phyloP scores from a whole-genome alignment of 2,888 invertebrate species.

The Therioaphis trifolii region DNA sequence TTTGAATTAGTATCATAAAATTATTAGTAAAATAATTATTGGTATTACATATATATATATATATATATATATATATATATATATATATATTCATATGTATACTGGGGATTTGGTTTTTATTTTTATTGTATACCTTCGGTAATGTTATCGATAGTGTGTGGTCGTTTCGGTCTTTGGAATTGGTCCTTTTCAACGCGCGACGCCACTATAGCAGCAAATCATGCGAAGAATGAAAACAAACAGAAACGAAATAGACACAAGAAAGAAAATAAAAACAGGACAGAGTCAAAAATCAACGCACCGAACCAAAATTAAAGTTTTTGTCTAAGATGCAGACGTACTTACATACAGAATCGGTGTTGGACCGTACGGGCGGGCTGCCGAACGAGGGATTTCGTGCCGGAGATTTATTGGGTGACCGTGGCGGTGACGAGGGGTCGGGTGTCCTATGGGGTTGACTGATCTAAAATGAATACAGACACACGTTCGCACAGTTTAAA shows the following conservation, averaged over 20 bases:
- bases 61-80: too few species aligned
- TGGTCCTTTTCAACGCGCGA: slow-evolving; percentile 75
- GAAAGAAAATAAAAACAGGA: slow-evolving; percentile 39
- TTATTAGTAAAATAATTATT: too few species aligned
- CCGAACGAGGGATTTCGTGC: slow-evolving; percentile 44
- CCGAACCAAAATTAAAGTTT: slow-evolving; percentile 21
- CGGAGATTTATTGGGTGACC: slow-evolving; percentile 33
- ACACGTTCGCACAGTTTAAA: not conserved
- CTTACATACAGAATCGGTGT: slow-evolving; percentile 61
- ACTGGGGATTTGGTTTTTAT: slow-evolving; percentile 55
- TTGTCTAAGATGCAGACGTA: slow-evolving; percentile 2
- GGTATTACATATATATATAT: too few species aligned
- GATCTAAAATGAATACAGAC: slow-evolving; percentile 37
- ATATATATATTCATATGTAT: not conserved
- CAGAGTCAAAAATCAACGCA: slow-evolving; percentile 34
- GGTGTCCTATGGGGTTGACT: slow-evolving; percentile 52
- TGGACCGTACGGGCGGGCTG: slow-evolving; percentile 49
- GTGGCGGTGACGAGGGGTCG: slow-evolving; percentile 15
- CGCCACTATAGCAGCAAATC: slow-evolving; percentile 62
- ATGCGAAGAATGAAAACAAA: slow-evolving; percentile 60
- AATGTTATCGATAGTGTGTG: slow-evolving; percentile 71
- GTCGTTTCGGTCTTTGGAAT: slow-evolving; percentile 69
- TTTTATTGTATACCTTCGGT: slow-evolving; percentile 70
- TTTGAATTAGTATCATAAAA: too few species aligned
- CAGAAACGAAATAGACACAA: slow-evolving; percentile 54